A percentile compares a stretch with the other conserved stretches of the same genome.
These are phyloP conservation scores for Pteruthius melanotis DNA, from an alignment of 2,113 vertebrate genomes.

Conservation along the genomic window DNA sequence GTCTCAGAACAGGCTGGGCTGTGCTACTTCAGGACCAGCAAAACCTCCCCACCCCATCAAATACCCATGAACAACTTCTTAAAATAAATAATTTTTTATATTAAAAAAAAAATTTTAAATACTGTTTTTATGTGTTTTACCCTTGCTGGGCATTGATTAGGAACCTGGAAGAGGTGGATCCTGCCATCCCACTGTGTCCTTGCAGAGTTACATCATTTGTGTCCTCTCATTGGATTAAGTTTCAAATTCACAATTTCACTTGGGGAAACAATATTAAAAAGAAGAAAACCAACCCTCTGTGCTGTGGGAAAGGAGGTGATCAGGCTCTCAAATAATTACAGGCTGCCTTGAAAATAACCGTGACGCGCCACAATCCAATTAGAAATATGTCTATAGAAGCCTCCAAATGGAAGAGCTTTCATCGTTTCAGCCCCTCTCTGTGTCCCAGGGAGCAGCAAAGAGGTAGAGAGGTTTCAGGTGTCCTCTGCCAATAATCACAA, in stretches of 20 bases:
- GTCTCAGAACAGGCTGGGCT: background rate
- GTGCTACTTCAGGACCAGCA: background rate
- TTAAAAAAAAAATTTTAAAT: background rate
- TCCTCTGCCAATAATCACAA: background rate
- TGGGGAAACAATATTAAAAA: background rate
- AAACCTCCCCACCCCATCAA: background rate
- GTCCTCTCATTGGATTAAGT: background rate
- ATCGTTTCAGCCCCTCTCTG: fast-evolving
- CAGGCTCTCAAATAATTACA: constrained; percentile 7
- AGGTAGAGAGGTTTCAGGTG: background rate
- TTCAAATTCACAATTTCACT: background rate
- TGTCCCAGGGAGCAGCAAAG: background rate
- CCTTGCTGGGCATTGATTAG: background rate
- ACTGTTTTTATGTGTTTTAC: background rate
- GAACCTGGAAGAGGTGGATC: background rate
- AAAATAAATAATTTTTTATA: background rate
- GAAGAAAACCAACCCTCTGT: background rate
- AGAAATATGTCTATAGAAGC: background rate
- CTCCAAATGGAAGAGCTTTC: background rate
- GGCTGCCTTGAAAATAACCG: background rate
- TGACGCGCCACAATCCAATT: background rate
- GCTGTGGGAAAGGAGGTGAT: background rate
- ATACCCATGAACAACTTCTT: background rate
- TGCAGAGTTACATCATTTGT: background rate
- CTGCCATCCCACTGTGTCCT: fast-evolving